A percentile compares a stretch with the other conserved stretches of the same genome.
Evolutionary conservation across 2,113 vertebrate species (phyloP).

Genomic region (Pseudopodoces humilis): DNA sequence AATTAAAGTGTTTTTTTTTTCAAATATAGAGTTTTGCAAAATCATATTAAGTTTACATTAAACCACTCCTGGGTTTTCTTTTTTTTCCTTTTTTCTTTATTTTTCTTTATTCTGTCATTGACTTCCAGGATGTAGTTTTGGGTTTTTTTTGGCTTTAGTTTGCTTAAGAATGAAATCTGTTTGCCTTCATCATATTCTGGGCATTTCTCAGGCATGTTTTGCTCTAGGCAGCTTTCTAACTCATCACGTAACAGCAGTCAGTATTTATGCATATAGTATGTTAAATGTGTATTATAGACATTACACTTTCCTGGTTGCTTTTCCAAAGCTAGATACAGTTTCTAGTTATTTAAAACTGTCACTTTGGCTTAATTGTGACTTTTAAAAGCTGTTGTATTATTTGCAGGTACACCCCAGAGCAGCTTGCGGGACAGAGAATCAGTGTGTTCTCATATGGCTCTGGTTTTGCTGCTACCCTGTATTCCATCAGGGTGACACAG

Average conservation of each 20-base stretch:
- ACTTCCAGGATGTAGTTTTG: neutral
- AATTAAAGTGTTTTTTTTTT: neutral
- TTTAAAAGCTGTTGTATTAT: neutral
- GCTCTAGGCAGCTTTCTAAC: neutral
- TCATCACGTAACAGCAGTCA: neutral
- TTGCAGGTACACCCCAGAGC: constrained; percentile 81
- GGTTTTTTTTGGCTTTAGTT: neutral
- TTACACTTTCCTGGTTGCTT: neutral
- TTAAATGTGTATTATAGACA: neutral
- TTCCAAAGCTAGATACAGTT: neutral
- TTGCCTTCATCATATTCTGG: neutral
- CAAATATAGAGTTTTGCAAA: neutral
- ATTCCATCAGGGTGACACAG: constrained; percentile 89
- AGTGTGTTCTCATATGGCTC: constrained; percentile 95
- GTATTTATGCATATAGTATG: neutral
- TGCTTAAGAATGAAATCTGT: neutral
- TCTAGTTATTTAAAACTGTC: neutral
- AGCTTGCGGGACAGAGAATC: constrained; percentile 89
- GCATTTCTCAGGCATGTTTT: neutral
- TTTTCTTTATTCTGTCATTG: neutral
- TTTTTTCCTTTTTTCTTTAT: neutral
- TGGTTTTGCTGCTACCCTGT: constrained; percentile 94
- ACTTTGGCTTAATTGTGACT: neutral
- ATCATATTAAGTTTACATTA: neutral
- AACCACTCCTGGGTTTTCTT: neutral